Evolutionary conservation across 2,888 invertebrate species (phyloP).

Genomic region (Agrotis clavis): DNA sequence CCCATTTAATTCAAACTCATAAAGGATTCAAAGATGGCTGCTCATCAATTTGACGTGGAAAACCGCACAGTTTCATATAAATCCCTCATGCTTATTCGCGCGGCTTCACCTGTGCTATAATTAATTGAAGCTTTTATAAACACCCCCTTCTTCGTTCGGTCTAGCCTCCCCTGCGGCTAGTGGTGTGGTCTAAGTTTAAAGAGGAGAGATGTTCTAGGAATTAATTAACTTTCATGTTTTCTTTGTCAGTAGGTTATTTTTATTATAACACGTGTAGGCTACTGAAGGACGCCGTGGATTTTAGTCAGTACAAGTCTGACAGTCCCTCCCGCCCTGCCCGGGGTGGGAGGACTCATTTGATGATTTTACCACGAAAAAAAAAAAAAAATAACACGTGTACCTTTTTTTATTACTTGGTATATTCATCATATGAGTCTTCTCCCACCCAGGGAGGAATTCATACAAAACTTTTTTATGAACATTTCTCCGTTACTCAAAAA

Average conservation of each 20-base stretch:
- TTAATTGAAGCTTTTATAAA: slow-evolving; percentile 78
- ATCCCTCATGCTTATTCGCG: slow-evolving; percentile 56
- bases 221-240: slow-evolving; percentile 3
- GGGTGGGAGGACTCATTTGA: too few relatives aligned
- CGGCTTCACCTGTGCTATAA: slow-evolving; percentile 73
- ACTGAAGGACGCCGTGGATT: too few relatives aligned
- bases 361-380: too few relatives aligned
- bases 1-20: slow-evolving; percentile 13
- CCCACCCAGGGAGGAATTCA: too few relatives aligned
- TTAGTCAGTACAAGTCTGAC: too few relatives aligned
- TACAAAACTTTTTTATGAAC: too few relatives aligned
- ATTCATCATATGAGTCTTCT: too few relatives aligned
- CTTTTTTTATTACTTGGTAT: too few relatives aligned
- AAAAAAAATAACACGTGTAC: too few relatives aligned
- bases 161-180: slow-evolving; percentile 60
- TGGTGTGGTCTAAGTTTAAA: slow-evolving; percentile 35
- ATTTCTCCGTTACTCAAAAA: too few relatives aligned
- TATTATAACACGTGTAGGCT: neutral
- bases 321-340: too few relatives aligned
- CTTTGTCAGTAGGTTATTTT: too few relatives aligned
- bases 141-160: slow-evolving; percentile 54
- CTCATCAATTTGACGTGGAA: slow-evolving; percentile 41
- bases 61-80: slow-evolving; percentile 51
- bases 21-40: slow-evolving; percentile 30
- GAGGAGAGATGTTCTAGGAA: slow-evolving; percentile 11